These are phyloP conservation scores for Brotula barbata DNA, from an alignment of 2,797 vertebrate species.

Conservation along the genomic window DNA sequence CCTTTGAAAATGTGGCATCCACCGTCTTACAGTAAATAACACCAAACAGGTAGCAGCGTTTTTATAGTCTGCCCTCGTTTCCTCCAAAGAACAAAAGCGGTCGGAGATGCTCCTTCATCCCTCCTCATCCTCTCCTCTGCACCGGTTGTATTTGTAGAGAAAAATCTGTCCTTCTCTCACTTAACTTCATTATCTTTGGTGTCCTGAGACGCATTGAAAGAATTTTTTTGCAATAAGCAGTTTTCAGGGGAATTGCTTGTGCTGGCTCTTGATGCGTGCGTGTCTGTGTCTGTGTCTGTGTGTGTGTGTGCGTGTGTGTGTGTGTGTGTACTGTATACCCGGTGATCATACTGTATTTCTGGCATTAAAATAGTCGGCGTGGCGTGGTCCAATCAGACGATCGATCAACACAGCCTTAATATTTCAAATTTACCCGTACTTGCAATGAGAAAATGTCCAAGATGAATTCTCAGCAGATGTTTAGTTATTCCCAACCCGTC, in stretches of 20 bases:
- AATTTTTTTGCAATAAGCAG: constrained; percentile 30
- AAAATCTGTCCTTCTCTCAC: not conserved
- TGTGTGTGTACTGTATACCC: constrained; percentile 17
- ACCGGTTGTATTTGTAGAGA: constrained; percentile 4
- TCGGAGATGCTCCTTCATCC: not conserved
- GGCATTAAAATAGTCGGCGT: constrained; percentile 17
- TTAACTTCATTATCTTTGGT: constrained; percentile 9
- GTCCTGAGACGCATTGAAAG: constrained; percentile 40
- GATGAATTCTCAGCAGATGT: constrained; percentile 38
- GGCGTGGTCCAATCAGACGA: too few species aligned
- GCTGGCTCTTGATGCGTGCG: too few species aligned
- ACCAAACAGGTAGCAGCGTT: too few species aligned
- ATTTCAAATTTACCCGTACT: constrained; percentile 28
- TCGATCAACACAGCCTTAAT: too few species aligned
- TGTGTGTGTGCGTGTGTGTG: too few species aligned
- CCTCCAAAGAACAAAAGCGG: not conserved
- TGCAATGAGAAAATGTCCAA: constrained; percentile 37
- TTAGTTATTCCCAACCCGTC: constrained; percentile 42
- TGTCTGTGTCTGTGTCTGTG: constrained; percentile 2
- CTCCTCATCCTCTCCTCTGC: constrained; percentile 3
- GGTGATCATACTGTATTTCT: constrained; percentile 24
- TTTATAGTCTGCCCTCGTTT: too few species aligned
- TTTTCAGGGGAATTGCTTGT: constrained; percentile 50
- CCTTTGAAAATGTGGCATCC: not conserved
- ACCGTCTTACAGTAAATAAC: not conserved